Evolutionary conservation across 2,888 invertebrate genomes (phyloP).

Genomic region (Mayetiola destructor): DNA sequence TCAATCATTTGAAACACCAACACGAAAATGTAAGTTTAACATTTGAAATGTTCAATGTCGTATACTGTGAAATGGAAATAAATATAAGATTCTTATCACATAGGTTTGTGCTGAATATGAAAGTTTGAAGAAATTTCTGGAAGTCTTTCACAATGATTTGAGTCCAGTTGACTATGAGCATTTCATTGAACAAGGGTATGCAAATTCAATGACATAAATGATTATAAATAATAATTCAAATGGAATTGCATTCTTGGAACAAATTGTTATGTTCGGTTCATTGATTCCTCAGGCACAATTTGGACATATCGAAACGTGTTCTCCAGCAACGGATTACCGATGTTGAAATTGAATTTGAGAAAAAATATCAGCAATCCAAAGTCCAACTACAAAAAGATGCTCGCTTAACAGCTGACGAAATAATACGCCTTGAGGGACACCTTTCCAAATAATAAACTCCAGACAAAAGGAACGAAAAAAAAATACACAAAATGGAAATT

Average conservation of each 20-base stretch:
- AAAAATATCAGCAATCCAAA: constrained; percentile 31
- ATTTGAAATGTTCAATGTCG: not conserved
- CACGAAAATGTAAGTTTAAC: constrained; percentile 47
- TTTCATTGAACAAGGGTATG: constrained; percentile 27
- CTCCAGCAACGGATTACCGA: constrained; percentile 31
- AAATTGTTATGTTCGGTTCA: not conserved
- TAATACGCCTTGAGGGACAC: not conserved
- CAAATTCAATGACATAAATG: not conserved
- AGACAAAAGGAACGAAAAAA: too few species aligned
- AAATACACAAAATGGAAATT: not conserved
- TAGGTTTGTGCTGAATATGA: constrained; percentile 27
- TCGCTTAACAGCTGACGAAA: constrained; percentile 25
- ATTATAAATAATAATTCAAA: not conserved
- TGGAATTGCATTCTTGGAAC: not conserved
- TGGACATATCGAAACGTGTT: constrained; percentile 32
- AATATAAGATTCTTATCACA: not conserved
- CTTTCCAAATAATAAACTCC: too few species aligned
- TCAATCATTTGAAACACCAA: constrained; percentile 47
- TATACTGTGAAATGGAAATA: too few species aligned
- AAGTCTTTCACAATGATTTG: constrained; percentile 31
- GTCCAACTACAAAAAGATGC: constrained; percentile 26
- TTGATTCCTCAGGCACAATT: constrained; percentile 19
- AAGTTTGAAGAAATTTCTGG: constrained; percentile 28
- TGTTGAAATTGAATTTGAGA: constrained; percentile 31
- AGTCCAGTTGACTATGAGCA: constrained; percentile 30